A percentile compares a stretch with the other conserved stretches of the same genome.
Evolutionary conservation across 2,888 invertebrate species (phyloP).

Genomic region (Crocallis elinguaria): DNA sequence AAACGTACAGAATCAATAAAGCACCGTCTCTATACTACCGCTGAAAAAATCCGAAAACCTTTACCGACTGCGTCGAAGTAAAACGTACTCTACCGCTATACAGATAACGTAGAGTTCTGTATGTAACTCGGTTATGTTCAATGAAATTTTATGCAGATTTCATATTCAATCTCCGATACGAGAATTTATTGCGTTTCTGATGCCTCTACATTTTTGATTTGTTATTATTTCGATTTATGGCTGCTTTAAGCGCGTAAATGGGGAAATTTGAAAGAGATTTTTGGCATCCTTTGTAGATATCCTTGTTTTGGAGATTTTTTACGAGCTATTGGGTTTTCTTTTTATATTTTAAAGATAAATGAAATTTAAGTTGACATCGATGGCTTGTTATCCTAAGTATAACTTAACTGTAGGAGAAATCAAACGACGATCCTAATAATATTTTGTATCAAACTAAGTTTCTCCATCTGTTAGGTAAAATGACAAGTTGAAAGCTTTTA

Average conservation of each 20-base stretch:
- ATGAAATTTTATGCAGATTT: constrained; percentile 61
- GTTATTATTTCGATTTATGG: constrained; percentile 34
- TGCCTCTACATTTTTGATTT: constrained; percentile 38
- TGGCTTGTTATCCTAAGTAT: no score
- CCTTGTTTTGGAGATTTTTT: neutral
- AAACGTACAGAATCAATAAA: constrained; percentile 27
- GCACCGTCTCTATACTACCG: constrained; percentile 7
- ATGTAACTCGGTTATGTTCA: constrained; percentile 10
- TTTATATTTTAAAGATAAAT: no score
- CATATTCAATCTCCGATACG: constrained; percentile 68
- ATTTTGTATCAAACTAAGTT: no score
- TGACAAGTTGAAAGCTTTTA: no score
- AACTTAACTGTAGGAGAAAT: no score
- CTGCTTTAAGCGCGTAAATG: constrained; percentile 23
- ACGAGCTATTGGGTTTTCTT: neutral
- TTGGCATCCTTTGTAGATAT: constrained; percentile 1
- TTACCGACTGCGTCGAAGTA: neutral
- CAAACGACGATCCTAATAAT: no score
- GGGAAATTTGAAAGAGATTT: constrained; percentile 3
- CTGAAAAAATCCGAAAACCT: constrained; percentile 14
- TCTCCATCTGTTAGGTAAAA: no score
- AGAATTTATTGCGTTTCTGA: constrained; percentile 55
- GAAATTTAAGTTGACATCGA: no score
- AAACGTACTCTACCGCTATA: constrained; percentile 2
- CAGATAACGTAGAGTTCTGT: constrained; percentile 7